A percentile compares a stretch with the other conserved stretches of the same genome.
Evolutionary conservation across 1,140 invertebrate species (phyloP).

Genomic region (Phymorhynchus buccinoides): DNA sequence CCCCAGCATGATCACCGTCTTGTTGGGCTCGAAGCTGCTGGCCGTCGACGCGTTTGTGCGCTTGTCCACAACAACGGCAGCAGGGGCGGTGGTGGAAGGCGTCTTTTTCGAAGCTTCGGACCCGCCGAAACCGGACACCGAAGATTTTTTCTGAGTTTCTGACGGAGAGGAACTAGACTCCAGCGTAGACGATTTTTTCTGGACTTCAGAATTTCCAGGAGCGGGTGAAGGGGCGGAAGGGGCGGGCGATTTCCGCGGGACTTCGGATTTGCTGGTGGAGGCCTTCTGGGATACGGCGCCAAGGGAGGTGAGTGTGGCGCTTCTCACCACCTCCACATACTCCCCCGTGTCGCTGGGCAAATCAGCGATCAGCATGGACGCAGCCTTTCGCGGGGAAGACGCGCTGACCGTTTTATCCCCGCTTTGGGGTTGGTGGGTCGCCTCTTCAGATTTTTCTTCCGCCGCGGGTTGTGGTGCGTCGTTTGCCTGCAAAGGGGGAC

Average conservation of each 20-base stretch:
- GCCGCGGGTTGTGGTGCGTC: background rate
- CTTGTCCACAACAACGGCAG: background rate
- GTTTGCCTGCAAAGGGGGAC: background rate
- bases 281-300: background rate
- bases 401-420: background rate
- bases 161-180: background rate
- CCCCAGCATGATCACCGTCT: background rate
- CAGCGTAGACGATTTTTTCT: background rate
- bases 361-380: background rate
- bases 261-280: background rate
- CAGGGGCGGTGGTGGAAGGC: background rate
- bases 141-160: too few species aligned
- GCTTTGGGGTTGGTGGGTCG: background rate
- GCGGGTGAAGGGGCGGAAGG: too few species aligned
- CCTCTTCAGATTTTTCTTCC: background rate
- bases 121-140: background rate
- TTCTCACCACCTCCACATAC: background rate
- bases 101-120: background rate
- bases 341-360: background rate
- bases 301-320: background rate
- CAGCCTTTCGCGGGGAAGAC: background rate
- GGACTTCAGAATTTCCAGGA: too few species aligned
- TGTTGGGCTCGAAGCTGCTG: background rate
- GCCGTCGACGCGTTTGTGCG: background rate
- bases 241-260: background rate